Evolutionary conservation across 2,797 vertebrate species (phyloP), one percentile per base, ranked within the genome.

Genomic region (Bovichtus variegatus): DNA sequence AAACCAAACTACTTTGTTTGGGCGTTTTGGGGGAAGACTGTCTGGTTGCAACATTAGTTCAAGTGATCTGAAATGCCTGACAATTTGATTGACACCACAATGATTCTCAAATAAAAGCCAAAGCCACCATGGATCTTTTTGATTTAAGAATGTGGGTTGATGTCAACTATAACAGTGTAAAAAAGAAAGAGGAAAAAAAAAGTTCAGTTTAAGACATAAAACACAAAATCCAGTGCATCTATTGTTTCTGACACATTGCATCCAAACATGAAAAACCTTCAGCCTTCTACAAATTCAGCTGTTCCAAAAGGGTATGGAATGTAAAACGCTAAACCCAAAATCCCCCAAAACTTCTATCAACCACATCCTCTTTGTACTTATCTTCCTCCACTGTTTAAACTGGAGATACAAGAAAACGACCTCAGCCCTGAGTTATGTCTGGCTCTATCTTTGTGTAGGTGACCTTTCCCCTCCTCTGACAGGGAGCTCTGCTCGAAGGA

Each of bases 341-440:
- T n/a, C n/a, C 55, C 69, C 50, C 27, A 51, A 78, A 75, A 29
- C 21, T 18, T 70, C 34, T 44, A 29, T 79, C 62, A 71, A 80
- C 71, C 73, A 75, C 62, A 74, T 87, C 74, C 59, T 71, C 66
- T 80, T 78, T 83, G 63, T 66, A 72, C 60, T 71, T 74, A 54
- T 81, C 54, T 61, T 75, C 40, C 49, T 78, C 76, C 63, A 51
- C 66, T 76, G 40, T 80, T 68, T 40, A 68, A 70, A 58, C 61
- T 40, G 40, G 29, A 58, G 54, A 66, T 27, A 74, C 43, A 78
- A 55, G 82, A 78, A 29, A 13, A n/a, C 19, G 9, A 62, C 58
- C 73, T 85, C 62, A 80, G 41, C 21, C 36, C 34, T 78, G 82
- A 87, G 70, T 75, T 76, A 54, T 72, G 79, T 87, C 80, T 80